Base-by-base conservation (phyloP, 2,888 invertebrate species). In the Adelognathus sp. region DNA sequence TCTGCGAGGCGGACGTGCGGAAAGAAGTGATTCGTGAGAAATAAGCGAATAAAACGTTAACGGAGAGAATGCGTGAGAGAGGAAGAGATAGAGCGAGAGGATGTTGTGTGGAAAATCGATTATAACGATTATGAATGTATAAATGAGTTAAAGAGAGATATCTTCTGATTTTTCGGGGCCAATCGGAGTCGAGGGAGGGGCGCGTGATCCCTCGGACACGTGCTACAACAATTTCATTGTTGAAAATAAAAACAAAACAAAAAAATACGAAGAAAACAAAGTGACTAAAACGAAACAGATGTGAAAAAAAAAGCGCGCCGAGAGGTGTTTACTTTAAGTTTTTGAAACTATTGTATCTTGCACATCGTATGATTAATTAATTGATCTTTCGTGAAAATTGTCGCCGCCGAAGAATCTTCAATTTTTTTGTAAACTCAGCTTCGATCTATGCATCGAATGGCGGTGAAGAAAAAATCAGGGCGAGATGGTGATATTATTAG, bases 111-210 rank as follows among this genome's bases (percentile, higher is more conserved):
- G 63, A 52, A 33, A 46, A 67, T 21, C 66, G 58, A 72, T 52
- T 54, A 67, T 31, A 56, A 31, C 21, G 69, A 46, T n/a, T n/a
- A 44, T 66, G 33, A 64, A 79, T 33, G 73, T 76, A 80, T 56
- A 64, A 78, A 75, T 71, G 74, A 70, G 54, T 61, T 63, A 50
- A 60, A 67, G 70, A 73, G 74, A 84, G 76, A 79, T 83, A 86
- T 86, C 81, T 86, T 89, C 86, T 88, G 86, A 88, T 85, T 88
- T 88, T 87, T 86, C 84, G 89, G 89, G 89, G 88, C 89, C 89
- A 89, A 89, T 88, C 84, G 84, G 84, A 88, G 86, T 82, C 81
- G 81, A 83, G 78, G 70, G 72, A 79, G 36, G 69, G 52, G 52
- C 67, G 63, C 60, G 76, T 67, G 79, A 73, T 80, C 76, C 64